Percentiles rank a stretch among this genome's conserved stretches.
phyloP scores from a whole-genome alignment of 2,797 vertebrate genomes.

The Myiotriccus ornatus region DNA sequence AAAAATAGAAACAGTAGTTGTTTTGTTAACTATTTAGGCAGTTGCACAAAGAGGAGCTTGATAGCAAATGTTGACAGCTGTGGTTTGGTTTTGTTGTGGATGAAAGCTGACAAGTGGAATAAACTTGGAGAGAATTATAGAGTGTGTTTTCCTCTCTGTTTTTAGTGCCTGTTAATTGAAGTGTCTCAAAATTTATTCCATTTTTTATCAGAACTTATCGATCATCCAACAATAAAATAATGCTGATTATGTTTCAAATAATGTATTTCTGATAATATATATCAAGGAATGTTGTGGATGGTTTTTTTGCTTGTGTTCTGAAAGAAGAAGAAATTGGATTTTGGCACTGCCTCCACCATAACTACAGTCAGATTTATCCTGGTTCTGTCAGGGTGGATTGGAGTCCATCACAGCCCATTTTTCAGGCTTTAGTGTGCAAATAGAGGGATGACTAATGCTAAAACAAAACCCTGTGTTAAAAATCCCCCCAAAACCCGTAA shows the following conservation, averaged over 20 bases:
- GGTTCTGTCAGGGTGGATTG: not conserved
- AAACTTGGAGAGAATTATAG: not conserved
- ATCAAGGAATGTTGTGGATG: not conserved
- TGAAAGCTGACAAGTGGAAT: slow-evolving; percentile 12
- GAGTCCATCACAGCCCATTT: accelerated
- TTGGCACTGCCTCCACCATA: not conserved
- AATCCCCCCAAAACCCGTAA: accelerated
- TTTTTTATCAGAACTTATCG: not conserved
- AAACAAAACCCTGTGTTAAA: not conserved
- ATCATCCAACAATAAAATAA: not conserved
- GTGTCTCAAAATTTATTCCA: not conserved
- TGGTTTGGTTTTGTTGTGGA: not conserved
- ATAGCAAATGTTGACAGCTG: not conserved
- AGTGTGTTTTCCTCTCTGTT: not conserved
- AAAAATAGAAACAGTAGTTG: not conserved
- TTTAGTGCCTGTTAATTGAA: not conserved
- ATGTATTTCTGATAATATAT: not conserved
- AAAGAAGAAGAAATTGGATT: not conserved
- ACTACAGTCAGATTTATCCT: accelerated
- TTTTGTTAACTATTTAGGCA: not conserved
- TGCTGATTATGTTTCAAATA: not conserved
- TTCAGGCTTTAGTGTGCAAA: not conserved
- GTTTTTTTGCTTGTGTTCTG: not conserved
- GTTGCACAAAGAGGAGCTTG: not conserved
- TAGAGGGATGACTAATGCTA: not conserved